phyloP scores from a whole-genome alignment of 2,797 vertebrate species.

The Rhadinocentrus ornatus region DNA sequence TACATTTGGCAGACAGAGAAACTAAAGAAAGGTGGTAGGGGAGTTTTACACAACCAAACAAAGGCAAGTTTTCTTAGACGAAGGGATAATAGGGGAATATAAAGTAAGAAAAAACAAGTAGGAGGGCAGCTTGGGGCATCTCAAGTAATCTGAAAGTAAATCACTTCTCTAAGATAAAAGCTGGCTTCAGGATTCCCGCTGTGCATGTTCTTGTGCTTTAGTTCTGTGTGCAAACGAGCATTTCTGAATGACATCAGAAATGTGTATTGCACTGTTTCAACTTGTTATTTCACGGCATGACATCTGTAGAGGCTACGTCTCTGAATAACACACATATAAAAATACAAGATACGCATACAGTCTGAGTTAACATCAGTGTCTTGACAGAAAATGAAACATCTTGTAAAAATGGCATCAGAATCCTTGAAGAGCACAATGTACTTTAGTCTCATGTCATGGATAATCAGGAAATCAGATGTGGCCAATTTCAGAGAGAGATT shows the following conservation, averaged over 20 bases:
- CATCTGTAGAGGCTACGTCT: conserved; percentile 5
- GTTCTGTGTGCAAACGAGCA: conserved; percentile 15
- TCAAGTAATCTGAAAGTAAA: conserved; percentile 65
- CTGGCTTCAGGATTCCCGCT: conserved; percentile 48
- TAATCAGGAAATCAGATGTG: conserved; percentile 17
- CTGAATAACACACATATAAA: not conserved
- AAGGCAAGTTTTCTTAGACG: conserved; percentile 53
- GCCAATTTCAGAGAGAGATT: conserved; percentile 18
- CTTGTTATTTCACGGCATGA: conserved; percentile 32
- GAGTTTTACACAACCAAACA: conserved; percentile 54
- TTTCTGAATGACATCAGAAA: conserved; percentile 30
- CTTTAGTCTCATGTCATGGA: conserved; percentile 14
- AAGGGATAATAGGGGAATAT: conserved; percentile 48
- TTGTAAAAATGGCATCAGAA: conserved; percentile 8
- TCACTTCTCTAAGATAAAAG: conserved; percentile 60
- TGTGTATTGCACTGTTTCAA: conserved; percentile 21
- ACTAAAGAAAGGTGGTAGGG: conserved; percentile 15
- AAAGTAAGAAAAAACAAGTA: conserved; percentile 50
- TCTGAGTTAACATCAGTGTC: not conserved
- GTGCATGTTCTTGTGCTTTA: conserved; percentile 3
- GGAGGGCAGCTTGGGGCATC: conserved; percentile 56
- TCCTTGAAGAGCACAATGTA: not conserved
- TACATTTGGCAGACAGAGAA: conserved; percentile 36
- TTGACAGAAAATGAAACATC: not conserved
- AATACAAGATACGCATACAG: conserved; percentile 1